Evolutionary conservation across 2,797 vertebrate genomes (phyloP), one percentile per base, ranked within the genome.

Genomic region (Carduelis carduelis): DNA sequence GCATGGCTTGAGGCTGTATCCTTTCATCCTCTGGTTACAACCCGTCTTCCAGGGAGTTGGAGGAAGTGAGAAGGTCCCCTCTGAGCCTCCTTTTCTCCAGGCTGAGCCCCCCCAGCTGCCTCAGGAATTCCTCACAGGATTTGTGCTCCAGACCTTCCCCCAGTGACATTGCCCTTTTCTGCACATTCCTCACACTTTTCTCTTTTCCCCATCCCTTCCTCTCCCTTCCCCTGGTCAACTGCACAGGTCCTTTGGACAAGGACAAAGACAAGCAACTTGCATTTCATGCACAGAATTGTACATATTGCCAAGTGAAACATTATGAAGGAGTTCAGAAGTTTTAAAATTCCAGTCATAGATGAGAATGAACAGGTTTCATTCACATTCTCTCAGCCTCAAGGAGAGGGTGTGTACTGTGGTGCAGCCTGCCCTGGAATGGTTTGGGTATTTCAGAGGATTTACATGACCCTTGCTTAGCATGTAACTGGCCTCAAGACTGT

Each of bases 261-360:
- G 19, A 35, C 34, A 35, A 24, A 61, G 37, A 37, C 22, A 17
- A 75, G 6, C 28, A 82, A 55, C 10, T 32, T 22, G 35, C 65
- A 20, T 44, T 61, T 69, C 22, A 60, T 7, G 17, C 60, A 4
- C 23, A 0, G 0, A 28, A 32, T 26, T 59, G 34, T 35, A 32
- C 6, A 4, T 0, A 0, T 1, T 50, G n/a, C 22, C 79, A 65
- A 43, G 2, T 9, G n/a, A 60, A 53, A 76, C 7, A 4, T 15
- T 20, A 60, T 0, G 0, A 63, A 74, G 2, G 3, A 56, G 21
- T 39, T 41, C 39, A 35, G 10, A 15, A 59, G 18, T 47, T 74
- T 35, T 15, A 7, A 21, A 19, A 63, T 60, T 34, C 28, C 34
- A 28, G 24, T 4, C 52, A 66, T 0, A 56, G 34, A 32, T 14